These are phyloP conservation scores for Neodiprion lecontei DNA, from an alignment of 1,140 invertebrate genomes.

Conservation along the genomic window DNA sequence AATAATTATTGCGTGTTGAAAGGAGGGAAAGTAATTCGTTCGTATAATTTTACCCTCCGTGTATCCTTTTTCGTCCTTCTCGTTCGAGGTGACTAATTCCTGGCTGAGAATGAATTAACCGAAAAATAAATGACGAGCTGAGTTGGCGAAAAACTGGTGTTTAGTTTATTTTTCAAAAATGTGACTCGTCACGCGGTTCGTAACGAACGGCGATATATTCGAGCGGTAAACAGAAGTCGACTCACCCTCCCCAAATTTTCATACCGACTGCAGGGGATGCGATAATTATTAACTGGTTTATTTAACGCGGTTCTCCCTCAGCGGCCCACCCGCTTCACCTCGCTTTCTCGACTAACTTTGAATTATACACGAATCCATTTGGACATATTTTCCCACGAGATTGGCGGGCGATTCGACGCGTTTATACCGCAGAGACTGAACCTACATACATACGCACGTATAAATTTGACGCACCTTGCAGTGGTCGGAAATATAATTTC, in stretches of 20 bases:
- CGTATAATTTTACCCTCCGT: too few species aligned
- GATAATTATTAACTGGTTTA: constrained; percentile 45
- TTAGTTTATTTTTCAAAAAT: too few species aligned
- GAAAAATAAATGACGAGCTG: background rate
- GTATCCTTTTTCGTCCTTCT: too few species aligned
- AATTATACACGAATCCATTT: constrained; percentile 45
- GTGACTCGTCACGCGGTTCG: too few species aligned
- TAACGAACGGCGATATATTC: too few species aligned
- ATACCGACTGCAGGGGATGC: background rate
- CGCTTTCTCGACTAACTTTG: constrained; percentile 24
- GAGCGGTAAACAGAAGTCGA: too few species aligned
- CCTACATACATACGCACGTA: background rate
- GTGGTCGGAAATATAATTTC: too few species aligned
- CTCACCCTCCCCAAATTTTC: too few species aligned
- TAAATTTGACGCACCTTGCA: background rate
- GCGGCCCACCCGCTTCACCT: background rate
- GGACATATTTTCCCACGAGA: constrained; percentile 34
- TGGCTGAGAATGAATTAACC: too few species aligned
- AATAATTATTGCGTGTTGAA: background rate
- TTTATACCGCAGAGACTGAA: background rate
- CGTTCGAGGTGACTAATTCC: too few species aligned
- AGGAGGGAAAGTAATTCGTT: too few species aligned
- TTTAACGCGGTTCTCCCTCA: constrained; percentile 25
- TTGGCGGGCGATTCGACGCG: background rate
- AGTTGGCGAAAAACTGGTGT: background rate